Evolutionary conservation across 2,113 vertebrate genomes (phyloP).

Genomic region (Tetrax tetrax): DNA sequence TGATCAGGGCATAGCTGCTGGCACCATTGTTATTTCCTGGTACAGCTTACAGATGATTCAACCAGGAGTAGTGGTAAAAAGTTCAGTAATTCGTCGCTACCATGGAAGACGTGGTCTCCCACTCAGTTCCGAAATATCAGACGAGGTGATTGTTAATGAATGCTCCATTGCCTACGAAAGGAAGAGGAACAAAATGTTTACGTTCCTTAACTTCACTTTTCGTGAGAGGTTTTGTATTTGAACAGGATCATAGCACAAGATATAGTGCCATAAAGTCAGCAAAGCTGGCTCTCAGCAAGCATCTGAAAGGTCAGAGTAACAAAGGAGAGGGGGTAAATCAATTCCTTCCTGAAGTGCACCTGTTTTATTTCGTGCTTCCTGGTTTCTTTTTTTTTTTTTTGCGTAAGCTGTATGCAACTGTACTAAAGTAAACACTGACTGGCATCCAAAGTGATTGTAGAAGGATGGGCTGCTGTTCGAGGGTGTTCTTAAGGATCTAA

Average conservation of each 20-base stretch:
- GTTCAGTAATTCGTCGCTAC: fast-evolving
- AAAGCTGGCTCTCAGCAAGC: neutral
- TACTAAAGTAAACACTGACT: neutral
- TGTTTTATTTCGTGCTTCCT: neutral
- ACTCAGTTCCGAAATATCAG: fast-evolving
- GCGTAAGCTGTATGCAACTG: neutral
- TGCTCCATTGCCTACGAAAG: neutral
- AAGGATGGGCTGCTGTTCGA: neutral
- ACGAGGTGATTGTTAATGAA: neutral
- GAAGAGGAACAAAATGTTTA: neutral
- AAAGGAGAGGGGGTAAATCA: neutral
- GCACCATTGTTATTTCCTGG: fast-evolving
- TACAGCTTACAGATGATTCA: neutral
- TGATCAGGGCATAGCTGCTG: neutral
- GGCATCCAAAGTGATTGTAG: neutral
- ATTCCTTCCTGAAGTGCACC: neutral
- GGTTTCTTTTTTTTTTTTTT: neutral
- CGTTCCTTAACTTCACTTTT: neutral
- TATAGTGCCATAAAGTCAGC: neutral
- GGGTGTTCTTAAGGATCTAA: neutral
- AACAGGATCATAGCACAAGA: fast-evolving
- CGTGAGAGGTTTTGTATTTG: neutral
- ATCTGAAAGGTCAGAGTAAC: neutral
- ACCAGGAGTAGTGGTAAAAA: neutral
- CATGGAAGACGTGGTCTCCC: fast-evolving